Base-by-base conservation (phyloP, 1,140 invertebrate species). In the Luehdorfia chinensis region DNA sequence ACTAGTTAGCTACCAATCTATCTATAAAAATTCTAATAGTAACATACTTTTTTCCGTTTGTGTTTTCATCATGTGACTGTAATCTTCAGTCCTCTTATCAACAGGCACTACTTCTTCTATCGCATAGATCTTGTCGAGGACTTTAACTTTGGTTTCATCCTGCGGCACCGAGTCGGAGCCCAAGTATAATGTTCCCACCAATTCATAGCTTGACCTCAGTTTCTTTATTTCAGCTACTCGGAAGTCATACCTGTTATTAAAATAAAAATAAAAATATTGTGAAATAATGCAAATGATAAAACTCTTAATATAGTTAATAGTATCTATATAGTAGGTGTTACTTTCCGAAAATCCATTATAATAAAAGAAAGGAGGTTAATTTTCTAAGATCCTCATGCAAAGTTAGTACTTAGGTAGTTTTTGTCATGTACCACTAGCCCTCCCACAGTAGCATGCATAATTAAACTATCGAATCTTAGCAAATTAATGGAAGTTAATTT, bases 41-140 rank as follows among this genome's bases (percentile, higher is more conserved):
- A n/a, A 56, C 72, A 66, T 69, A 87, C 86, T 60, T 61, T 75
- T 77, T 23, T 73, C 74, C 15, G 78, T 73, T 21, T 45, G 47
- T 6, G 67, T 69, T 2, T 33, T 48, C 56, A 80, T 80, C 23
- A 59, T 37, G 21, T 67, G 66, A 1, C 62, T 73, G 31, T 75
- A 81, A 25, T 80, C 65, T 1, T 73, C 56, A 41, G 59, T 75
- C 56, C 84, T 71, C 5, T 81, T 50, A 2, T 12, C 39, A n/a
- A 87, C 19, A 28, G 84, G 75, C 2, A 88, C 85, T 9, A 87
- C 75, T 49, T 87, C 71, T 69, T 93, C 91, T 47, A 93, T 90
- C 23, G 74, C 75, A 80, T 89, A 91, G 13, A 93, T 78, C 67
- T 93, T 91, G 67, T 92, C 86, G 4, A 87, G 75, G 50, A 91